Percentiles rank a stretch among this genome's conserved stretches.
Conservation (phyloP, 2,888 invertebrate genomes). For the Heteromurus nitidus region DNA sequence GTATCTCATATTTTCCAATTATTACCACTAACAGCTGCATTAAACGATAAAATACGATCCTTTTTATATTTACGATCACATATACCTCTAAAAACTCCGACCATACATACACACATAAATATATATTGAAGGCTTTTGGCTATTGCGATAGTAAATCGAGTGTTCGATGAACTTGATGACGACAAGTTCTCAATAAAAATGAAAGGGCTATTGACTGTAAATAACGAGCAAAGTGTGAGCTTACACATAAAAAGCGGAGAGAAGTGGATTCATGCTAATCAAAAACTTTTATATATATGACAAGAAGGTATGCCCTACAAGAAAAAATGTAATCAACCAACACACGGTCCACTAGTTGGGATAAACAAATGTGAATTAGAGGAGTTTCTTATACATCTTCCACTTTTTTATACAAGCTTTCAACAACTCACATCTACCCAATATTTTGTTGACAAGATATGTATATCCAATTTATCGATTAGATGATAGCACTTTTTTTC, state of each 20-base stretch:
- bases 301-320: too few species aligned
- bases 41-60: constrained; percentile 60
- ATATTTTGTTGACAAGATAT: not conserved
- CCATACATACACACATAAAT: constrained; percentile 7
- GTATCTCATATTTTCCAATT: constrained; percentile 66
- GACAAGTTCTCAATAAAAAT: constrained; percentile 57
- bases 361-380: too few species aligned
- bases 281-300: constrained; percentile 62
- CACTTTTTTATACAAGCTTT: too few species aligned
- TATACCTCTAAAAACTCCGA: too few species aligned
- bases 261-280: constrained; percentile 16
- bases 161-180: constrained; percentile 65
- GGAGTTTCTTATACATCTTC: too few species aligned
- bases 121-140: not conserved
- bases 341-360: too few species aligned
- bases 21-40: constrained; percentile 65
- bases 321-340: too few species aligned
- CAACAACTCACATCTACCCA: constrained; percentile 20
- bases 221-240: too few species aligned
- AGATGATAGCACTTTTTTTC: constrained; percentile 60
- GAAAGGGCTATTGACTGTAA: too few species aligned
- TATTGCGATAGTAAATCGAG: too few species aligned
- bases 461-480: constrained; percentile 70
- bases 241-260: too few species aligned
- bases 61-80: constrained; percentile 46